Conservation (phyloP, 1,140 invertebrate species). For the Drosophila rhopaloa region DNA sequence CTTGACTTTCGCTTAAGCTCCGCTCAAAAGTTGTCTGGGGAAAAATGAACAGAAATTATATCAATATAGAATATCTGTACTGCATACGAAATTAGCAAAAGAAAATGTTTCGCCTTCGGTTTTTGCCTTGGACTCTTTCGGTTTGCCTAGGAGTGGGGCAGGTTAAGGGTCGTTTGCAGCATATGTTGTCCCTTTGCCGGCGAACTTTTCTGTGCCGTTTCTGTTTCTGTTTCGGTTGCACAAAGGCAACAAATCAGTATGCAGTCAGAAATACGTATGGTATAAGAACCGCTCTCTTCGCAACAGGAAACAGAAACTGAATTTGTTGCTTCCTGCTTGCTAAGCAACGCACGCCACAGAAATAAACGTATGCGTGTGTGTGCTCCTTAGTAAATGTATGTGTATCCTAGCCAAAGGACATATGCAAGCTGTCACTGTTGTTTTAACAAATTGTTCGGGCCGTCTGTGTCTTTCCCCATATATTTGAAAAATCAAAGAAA, state of each 20-base stretch:
- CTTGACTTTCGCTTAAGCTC: slow-evolving; percentile 40
- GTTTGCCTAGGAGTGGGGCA: slow-evolving; percentile 42
- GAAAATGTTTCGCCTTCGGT: slow-evolving; percentile 8
- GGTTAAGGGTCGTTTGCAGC: slow-evolving; percentile 77
- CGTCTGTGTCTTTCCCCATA: slow-evolving; percentile 10
- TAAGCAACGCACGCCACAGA: slow-evolving; percentile 78
- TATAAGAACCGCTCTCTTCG: slow-evolving; percentile 12
- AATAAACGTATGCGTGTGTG: slow-evolving; percentile 42
- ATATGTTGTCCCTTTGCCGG: slow-evolving; percentile 64
- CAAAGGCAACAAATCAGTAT: slow-evolving; percentile 82
- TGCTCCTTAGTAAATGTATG: slow-evolving; percentile 8
- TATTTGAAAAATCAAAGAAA: slow-evolving; percentile 37
- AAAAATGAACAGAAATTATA: slow-evolving; percentile 70
- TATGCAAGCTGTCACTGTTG: slow-evolving; percentile 84
- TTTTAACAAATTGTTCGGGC: slow-evolving; percentile 82
- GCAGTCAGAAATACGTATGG: slow-evolving; percentile 75
- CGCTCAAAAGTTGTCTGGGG: slow-evolving; percentile 38
- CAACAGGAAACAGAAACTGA: slow-evolving; percentile 78
- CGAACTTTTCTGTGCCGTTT: slow-evolving; percentile 30
- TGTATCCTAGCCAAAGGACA: slow-evolving; percentile 61
- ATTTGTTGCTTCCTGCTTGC: slow-evolving; percentile 83
- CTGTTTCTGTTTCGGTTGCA: slow-evolving; percentile 64
- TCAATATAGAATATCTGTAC: slow-evolving; percentile 70
- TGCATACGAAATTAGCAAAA: slow-evolving; percentile 76
- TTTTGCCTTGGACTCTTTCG: slow-evolving; percentile 3